A percentile compares a stretch with the other conserved stretches of the same genome.
Conservation (phyloP, 2,888 invertebrate genomes). For the Aphidius colemani region DNA sequence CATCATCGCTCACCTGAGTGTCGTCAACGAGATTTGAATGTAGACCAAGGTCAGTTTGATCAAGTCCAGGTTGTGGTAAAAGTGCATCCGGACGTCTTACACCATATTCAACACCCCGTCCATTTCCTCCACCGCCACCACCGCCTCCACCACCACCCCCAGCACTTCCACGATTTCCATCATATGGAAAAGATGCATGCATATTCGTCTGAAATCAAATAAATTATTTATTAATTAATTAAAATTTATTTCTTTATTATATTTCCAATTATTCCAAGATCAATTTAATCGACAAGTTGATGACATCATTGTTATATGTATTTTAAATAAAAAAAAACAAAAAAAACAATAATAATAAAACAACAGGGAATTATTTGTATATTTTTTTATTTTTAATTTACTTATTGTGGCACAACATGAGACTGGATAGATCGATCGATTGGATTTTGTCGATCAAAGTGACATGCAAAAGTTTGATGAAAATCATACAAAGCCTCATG, state of each 20-base stretch:
- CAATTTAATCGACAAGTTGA: neutral
- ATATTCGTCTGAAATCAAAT: conserved; percentile 58
- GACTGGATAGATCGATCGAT: conserved; percentile 9
- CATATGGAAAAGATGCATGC: conserved; percentile 63
- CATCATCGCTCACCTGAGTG: conserved; percentile 60
- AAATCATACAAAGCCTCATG: conserved; percentile 23
- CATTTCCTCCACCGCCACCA: conserved; percentile 42
- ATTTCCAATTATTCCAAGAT: neutral
- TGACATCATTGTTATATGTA: too few species aligned
- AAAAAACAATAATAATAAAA: neutral
- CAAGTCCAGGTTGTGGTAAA: conserved; percentile 57
- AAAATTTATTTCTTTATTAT: neutral
- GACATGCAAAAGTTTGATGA: conserved; percentile 14
- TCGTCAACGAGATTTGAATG: conserved; percentile 59
- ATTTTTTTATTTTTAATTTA: conserved; percentile 1
- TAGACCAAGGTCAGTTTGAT: conserved; percentile 58
- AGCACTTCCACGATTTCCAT: conserved; percentile 58
- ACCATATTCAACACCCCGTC: conserved; percentile 52
- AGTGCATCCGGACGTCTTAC: conserved; percentile 58
- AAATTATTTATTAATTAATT: neutral
- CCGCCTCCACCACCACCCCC: conserved; percentile 56
- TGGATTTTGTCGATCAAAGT: conserved; percentile 6
- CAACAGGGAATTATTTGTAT: conserved; percentile 12
- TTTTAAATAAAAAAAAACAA: too few species aligned
- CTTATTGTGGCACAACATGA: neutral